Percentiles rank a stretch among this genome's conserved stretches.
These are phyloP conservation scores for Standfussiana lucernea DNA, from an alignment of 2,888 invertebrate genomes.

Conservation along the genomic window DNA sequence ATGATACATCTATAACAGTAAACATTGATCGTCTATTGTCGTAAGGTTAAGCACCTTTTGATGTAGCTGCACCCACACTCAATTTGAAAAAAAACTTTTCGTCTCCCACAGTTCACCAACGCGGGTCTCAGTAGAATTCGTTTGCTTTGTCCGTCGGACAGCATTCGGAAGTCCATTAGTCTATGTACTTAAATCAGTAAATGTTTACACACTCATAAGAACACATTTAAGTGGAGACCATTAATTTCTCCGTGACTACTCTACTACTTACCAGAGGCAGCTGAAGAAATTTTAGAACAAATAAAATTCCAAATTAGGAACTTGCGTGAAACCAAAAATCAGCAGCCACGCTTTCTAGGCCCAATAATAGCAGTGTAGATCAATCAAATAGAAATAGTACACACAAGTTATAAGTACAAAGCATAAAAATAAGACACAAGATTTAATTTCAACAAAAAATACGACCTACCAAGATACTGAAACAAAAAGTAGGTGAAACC, in stretches of 20 bases:
- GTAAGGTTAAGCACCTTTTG: slow-evolving; percentile 51
- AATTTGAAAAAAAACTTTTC: slow-evolving; percentile 5
- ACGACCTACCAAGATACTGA: slow-evolving; percentile 31
- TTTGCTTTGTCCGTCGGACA: slow-evolving; percentile 12
- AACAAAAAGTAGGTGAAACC: slow-evolving; percentile 33
- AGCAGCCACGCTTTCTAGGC: slow-evolving; percentile 9
- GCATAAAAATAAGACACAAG: slow-evolving; percentile 14
- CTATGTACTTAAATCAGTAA: slow-evolving; percentile 24
- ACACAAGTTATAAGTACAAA: slow-evolving; percentile 8
- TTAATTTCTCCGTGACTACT: slow-evolving; percentile 6
- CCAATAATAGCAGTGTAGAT: slow-evolving; percentile 3
- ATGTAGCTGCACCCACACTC: slow-evolving; percentile 46
- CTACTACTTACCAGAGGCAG: not conserved
- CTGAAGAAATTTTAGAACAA: slow-evolving; percentile 15
- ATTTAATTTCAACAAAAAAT: not conserved
- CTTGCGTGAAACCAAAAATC: slow-evolving; percentile 9
- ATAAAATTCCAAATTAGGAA: not conserved
- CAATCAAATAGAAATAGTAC: slow-evolving; percentile 10
- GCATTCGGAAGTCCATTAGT: slow-evolving; percentile 29
- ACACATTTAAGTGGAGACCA: slow-evolving; percentile 4
- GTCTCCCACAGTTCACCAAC: not conserved
- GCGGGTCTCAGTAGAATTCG: slow-evolving; percentile 2
- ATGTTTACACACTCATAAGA: slow-evolving; percentile 30
- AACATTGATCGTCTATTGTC: slow-evolving; percentile 38
- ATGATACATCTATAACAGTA: slow-evolving; percentile 13